Percentiles rank a stretch among this genome's conserved stretches.
Evolutionary conservation across 2,113 vertebrate genomes (phyloP).

Genomic region (Brachyhypopomus occidentalis): DNA sequence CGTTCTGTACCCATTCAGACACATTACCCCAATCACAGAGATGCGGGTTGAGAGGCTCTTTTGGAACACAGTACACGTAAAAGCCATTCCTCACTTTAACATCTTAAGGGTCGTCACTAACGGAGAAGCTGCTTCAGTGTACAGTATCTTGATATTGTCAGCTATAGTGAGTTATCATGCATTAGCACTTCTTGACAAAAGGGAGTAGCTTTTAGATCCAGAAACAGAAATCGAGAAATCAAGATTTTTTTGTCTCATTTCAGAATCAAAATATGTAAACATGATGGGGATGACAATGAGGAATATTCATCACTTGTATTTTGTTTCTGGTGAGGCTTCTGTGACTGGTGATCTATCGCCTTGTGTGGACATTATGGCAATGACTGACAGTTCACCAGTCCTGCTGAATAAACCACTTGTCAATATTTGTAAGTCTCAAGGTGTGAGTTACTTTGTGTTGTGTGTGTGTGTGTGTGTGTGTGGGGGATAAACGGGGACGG

Average conservation of each 20-base stretch:
- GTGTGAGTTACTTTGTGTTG: conserved; percentile 13
- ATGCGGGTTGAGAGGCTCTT: neutral
- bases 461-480: no score
- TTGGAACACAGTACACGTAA: neutral
- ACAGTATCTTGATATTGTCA: conserved; percentile 2
- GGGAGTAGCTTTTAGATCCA: neutral
- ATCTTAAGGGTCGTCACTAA: neutral
- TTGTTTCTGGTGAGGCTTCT: conserved; percentile 67
- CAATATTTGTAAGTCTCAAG: conserved; percentile 59
- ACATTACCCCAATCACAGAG: neutral
- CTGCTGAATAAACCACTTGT: conserved; percentile 84
- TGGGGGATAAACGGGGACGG: no score
- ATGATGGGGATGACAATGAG: conserved; percentile 1
- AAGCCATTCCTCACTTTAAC: neutral
- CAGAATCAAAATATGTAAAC: neutral
- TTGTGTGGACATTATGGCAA: conserved; percentile 70
- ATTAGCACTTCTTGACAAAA: conserved; percentile 6
- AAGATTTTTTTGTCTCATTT: neutral
- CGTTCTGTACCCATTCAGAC: neutral
- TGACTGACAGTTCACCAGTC: conserved; percentile 78
- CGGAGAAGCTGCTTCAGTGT: conserved; percentile 7
- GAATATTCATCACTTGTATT: conserved; percentile 61
- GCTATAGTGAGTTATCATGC: conserved; percentile 7
- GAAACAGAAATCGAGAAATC: neutral
- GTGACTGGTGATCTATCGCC: conserved; percentile 71